Conservation (phyloP, 2,888 invertebrate species). For the Laspeyria flexula region DNA sequence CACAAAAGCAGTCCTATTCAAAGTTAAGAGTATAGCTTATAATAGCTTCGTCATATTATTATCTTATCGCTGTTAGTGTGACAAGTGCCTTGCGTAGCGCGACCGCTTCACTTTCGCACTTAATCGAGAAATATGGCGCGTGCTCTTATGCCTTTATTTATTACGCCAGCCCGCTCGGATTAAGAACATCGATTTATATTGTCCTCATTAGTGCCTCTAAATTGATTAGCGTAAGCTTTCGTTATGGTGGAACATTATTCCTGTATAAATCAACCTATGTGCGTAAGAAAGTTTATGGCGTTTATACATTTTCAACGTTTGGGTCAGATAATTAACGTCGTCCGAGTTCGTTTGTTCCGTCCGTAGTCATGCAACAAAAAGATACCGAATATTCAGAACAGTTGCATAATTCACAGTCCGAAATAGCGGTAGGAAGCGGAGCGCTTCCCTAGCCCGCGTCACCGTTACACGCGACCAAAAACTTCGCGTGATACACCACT, state of each 20-base stretch:
- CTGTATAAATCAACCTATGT: slow-evolving; percentile 20
- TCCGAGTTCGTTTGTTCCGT: slow-evolving; percentile 4
- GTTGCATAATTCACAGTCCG: slow-evolving; percentile 64
- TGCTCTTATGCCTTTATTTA: slow-evolving; percentile 84
- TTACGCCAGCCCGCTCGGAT: slow-evolving; percentile 72
- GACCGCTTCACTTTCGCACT: slow-evolving; percentile 80
- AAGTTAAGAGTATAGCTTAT: slow-evolving; percentile 15
- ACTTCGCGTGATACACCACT: slow-evolving; percentile 72
- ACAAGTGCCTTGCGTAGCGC: slow-evolving; percentile 45
- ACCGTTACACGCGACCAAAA: slow-evolving; percentile 70
- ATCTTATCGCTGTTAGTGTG: slow-evolving; percentile 33
- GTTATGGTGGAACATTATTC: slow-evolving; percentile 43
- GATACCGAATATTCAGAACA: slow-evolving; percentile 51
- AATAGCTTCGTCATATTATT: slow-evolving; percentile 15
- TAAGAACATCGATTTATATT: slow-evolving; percentile 80
- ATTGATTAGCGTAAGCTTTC: slow-evolving; percentile 74
- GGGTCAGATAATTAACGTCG: background rate
- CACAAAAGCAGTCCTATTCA: too few relatives aligned
- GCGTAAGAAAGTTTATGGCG: background rate
- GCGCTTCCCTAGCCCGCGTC: slow-evolving; percentile 48
- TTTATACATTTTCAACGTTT: background rate
- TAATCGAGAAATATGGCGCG: slow-evolving; percentile 85
- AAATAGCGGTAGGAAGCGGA: slow-evolving; percentile 63
- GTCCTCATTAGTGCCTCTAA: slow-evolving; percentile 79
- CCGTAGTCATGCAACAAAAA: slow-evolving; percentile 41